Percentiles rank a stretch among this genome's conserved stretches.
These are phyloP conservation scores for Dromaius novaehollandiae DNA, from an alignment of 2,113 vertebrate species.

Conservation along the genomic window DNA sequence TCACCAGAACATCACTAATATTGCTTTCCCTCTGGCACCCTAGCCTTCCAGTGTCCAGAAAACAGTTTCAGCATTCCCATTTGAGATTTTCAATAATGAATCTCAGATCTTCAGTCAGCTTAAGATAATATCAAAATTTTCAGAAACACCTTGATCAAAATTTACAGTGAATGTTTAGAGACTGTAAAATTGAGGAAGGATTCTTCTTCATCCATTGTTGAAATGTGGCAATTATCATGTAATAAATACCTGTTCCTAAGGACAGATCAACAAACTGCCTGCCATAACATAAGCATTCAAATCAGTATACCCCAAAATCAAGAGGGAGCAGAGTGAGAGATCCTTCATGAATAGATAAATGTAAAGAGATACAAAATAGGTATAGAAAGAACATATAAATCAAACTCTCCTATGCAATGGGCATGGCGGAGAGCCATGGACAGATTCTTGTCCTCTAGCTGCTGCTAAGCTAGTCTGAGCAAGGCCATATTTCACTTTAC, in stretches of 20 bases:
- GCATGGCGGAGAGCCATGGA: not conserved
- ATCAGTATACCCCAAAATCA: not conserved
- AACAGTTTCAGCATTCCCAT: not conserved
- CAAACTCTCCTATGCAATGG: not conserved
- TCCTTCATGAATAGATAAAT: not conserved
- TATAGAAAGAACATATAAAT: not conserved
- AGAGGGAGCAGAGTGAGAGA: not conserved
- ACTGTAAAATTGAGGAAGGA: not conserved
- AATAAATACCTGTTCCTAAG: not conserved
- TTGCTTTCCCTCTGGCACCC: conserved; percentile 23
- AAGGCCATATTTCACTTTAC: not conserved
- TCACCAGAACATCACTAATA: not conserved
- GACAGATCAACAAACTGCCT: not conserved
- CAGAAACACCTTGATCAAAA: not conserved
- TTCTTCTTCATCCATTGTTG: not conserved
- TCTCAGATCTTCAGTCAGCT: not conserved
- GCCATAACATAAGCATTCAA: not conserved
- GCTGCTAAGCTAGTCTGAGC: not conserved
- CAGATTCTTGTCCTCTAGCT: not conserved
- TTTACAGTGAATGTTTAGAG: not conserved
- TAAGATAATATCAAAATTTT: not conserved
- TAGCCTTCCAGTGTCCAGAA: not conserved
- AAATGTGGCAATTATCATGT: not conserved
- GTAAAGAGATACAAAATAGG: not conserved
- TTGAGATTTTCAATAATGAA: not conserved